Percentiles rank a stretch among this genome's conserved stretches.
Evolutionary conservation across 2,797 vertebrate species (phyloP).

Genomic region (Bradypus variegatus): DNA sequence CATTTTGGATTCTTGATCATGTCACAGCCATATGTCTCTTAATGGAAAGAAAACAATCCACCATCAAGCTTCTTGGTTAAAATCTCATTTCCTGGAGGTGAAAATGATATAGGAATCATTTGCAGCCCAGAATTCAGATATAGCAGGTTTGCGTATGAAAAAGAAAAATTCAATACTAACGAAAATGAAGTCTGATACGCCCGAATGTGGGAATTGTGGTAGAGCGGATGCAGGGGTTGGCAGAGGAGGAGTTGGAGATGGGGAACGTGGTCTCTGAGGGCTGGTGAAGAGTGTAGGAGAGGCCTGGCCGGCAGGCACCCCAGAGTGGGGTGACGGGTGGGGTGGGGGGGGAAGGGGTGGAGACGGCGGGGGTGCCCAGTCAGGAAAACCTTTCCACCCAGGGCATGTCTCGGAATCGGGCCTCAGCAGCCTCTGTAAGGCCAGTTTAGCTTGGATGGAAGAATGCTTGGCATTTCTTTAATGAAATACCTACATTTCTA

Average conservation of each 20-base stretch:
- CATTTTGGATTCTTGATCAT: neutral
- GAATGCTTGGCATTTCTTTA: neutral
- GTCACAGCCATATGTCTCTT: neutral
- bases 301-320: neutral
- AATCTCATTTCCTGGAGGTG: neutral
- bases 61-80: neutral
- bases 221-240: neutral
- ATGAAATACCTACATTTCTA: neutral
- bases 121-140: neutral
- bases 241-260: neutral
- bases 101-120: neutral
- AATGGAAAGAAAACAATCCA: neutral
- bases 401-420: neutral
- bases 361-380: too few species aligned
- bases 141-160: neutral
- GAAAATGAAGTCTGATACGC: neutral
- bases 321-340: accelerated
- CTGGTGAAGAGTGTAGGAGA: neutral
- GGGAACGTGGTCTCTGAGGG: accelerated
- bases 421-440: neutral
- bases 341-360: too few species aligned
- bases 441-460: neutral
- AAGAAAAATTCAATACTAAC: neutral
- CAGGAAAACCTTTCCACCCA: neutral
- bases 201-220: neutral